These are phyloP conservation scores for Biston betularia DNA, from an alignment of 2,888 invertebrate species.

Conservation along the genomic window DNA sequence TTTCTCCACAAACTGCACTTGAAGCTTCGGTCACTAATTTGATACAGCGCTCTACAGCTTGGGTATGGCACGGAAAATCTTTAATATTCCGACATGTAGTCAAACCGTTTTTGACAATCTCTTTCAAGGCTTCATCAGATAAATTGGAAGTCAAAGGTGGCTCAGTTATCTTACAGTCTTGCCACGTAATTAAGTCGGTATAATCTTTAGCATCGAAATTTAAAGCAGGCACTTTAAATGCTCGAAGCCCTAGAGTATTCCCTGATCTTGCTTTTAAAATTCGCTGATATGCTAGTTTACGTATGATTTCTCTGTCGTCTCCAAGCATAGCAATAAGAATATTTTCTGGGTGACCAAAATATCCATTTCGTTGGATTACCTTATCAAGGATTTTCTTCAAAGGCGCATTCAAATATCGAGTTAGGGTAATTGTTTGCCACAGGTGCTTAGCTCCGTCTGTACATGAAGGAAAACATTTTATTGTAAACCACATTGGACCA, in stretches of 20 bases:
- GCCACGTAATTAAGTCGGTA: not conserved
- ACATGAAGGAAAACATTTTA: not conserved
- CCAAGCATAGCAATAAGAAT: not conserved
- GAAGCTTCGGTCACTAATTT: not conserved
- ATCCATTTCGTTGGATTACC: not conserved
- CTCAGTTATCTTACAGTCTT: not conserved
- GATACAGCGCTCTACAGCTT: not conserved
- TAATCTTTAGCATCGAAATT: not conserved
- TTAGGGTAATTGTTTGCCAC: not conserved
- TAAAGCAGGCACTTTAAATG: not conserved
- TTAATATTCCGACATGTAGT: not conserved
- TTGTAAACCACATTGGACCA: not conserved
- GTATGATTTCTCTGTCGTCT: not conserved
- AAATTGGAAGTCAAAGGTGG: not conserved
- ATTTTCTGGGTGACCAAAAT: not conserved
- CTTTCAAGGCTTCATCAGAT: not conserved
- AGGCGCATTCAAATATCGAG: not conserved
- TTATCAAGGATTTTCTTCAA: not conserved
- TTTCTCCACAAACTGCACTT: not conserved
- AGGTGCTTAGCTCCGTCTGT: not conserved
- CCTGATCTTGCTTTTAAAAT: not conserved
- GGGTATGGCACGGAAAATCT: not conserved
- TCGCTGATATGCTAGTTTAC: not conserved
- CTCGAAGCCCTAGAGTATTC: not conserved
- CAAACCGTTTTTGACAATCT: not conserved